Conservation (phyloP, 2,888 invertebrate genomes). For the Spisula subtruncata region DNA sequence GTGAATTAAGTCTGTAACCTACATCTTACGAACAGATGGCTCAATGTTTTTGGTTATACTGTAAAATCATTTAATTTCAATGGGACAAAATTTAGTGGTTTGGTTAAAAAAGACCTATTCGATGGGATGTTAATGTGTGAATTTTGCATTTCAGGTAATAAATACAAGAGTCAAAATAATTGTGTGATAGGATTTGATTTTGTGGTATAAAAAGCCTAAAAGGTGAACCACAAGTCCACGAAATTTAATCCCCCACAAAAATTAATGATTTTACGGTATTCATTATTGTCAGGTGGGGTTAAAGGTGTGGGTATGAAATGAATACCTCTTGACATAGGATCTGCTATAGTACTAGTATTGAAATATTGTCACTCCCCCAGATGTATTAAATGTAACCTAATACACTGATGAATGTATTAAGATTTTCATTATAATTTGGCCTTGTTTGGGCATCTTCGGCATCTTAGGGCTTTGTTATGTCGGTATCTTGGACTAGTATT, state of each 20-base stretch:
- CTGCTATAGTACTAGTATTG: background rate
- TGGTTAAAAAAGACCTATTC: too few relatives aligned
- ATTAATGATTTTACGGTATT: too few relatives aligned
- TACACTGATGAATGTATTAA: background rate
- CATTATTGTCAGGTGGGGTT: constrained; percentile 1
- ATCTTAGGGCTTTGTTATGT: background rate
- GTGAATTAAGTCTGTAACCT: background rate
- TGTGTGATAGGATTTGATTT: too few relatives aligned
- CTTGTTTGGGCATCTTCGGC: too few relatives aligned
- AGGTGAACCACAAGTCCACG: too few relatives aligned
- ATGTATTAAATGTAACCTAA: background rate
- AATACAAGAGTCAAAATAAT: too few relatives aligned
- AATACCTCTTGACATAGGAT: background rate
- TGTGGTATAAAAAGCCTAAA: too few relatives aligned
- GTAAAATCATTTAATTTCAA: too few relatives aligned
- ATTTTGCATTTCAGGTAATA: too few relatives aligned
- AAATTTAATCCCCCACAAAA: too few relatives aligned
- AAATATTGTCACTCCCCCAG: constrained; percentile 2
- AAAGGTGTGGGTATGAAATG: background rate
- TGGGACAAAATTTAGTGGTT: too few relatives aligned
- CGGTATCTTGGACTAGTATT: background rate
- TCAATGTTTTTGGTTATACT: background rate
- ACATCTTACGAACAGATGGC: background rate
- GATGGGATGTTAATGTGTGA: too few relatives aligned
- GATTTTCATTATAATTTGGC: background rate